These are phyloP conservation scores for Mesitornis unicolor DNA, from an alignment of 2,113 vertebrate species.

Conservation along the genomic window DNA sequence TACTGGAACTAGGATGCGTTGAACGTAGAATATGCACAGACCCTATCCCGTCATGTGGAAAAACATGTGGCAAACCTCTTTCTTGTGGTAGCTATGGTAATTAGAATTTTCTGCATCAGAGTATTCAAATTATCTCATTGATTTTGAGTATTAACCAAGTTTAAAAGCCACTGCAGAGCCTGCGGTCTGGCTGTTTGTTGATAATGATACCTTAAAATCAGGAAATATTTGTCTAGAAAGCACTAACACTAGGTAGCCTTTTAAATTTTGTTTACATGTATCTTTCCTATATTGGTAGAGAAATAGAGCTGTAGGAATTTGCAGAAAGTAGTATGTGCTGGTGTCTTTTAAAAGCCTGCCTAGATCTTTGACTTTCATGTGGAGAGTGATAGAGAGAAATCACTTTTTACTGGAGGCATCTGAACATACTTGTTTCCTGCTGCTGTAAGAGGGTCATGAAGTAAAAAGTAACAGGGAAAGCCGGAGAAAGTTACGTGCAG, in stretches of 20 bases:
- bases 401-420: not conserved
- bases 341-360: not conserved
- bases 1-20: conserved; percentile 87
- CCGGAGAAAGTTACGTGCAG: not conserved
- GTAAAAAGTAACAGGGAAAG: not conserved
- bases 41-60: conserved; percentile 90
- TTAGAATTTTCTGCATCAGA: not conserved
- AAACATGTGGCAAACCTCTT: conserved; percentile 91
- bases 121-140: not conserved
- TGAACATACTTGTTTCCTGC: not conserved
- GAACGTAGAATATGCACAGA: conserved; percentile 88
- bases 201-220: not conserved
- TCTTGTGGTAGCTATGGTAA: conserved; percentile 91
- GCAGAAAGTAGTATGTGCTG: not conserved
- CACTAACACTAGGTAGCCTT: not conserved
- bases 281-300: not conserved
- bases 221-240: not conserved
- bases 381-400: not conserved
- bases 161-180: not conserved
- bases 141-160: not conserved
- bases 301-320: not conserved
- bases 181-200: not conserved
- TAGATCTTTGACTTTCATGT: not conserved
- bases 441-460: not conserved
- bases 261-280: not conserved